Conservation (phyloP, 2,113 vertebrate genomes). For the Sisor rabdophorus region DNA sequence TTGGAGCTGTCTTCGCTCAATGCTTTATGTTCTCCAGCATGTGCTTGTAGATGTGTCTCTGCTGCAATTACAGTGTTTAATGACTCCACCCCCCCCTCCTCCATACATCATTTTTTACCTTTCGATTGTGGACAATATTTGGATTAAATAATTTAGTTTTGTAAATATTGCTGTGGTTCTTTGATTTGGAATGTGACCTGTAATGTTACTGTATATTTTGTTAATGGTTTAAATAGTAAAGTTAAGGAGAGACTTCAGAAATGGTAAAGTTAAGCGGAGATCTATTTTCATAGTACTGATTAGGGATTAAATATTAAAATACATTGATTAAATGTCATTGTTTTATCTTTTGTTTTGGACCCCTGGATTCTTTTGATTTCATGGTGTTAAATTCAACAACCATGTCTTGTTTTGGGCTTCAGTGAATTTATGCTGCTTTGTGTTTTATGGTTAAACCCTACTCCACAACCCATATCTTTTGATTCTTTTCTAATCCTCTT, state of each 20-base stretch:
- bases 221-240: not conserved
- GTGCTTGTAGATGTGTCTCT: slow-evolving; percentile 19
- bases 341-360: not conserved
- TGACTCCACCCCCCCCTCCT: too few species aligned
- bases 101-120: too few species aligned
- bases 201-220: not conserved
- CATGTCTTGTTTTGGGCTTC: not conserved
- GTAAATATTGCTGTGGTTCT: not conserved
- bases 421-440: not conserved
- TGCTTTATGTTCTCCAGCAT: slow-evolving; percentile 31
- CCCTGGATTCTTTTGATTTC: not conserved
- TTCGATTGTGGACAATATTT: too few species aligned
- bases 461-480: slow-evolving; percentile 32
- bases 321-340: not conserved
- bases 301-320: not conserved
- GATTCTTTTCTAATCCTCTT: slow-evolving; percentile 48
- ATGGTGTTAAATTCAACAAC: not conserved
- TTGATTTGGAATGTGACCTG: not conserved
- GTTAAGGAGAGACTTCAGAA: not conserved
- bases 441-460: not conserved
- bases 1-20: slow-evolving; percentile 46
- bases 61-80: slow-evolving; percentile 5
- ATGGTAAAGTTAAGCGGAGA: not conserved
- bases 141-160: not conserved
- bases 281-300: too few species aligned